These are phyloP conservation scores for Sarcoramphus papa DNA, from an alignment of 2,797 vertebrate genomes.

Conservation along the genomic window DNA sequence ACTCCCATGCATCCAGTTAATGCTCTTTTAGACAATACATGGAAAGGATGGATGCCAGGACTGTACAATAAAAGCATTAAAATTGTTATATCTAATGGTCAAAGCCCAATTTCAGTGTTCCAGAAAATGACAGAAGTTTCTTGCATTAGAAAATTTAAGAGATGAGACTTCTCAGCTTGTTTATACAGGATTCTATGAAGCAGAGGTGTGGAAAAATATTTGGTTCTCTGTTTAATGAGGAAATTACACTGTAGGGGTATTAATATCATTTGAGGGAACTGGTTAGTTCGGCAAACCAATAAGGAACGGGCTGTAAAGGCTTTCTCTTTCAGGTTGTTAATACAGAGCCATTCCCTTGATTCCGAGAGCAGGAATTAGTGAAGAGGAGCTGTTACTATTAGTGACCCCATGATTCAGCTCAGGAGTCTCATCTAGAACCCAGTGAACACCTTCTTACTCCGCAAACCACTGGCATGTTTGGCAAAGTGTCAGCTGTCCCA, in stretches of 20 bases:
- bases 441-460: neutral
- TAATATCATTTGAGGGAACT: neutral
- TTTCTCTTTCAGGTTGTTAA: neutral
- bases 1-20: conserved; percentile 32
- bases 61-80: neutral
- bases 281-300: neutral
- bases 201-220: neutral
- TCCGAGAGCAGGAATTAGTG: neutral
- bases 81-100: neutral
- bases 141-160: neutral
- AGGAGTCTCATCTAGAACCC: neutral
- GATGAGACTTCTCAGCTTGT: neutral
- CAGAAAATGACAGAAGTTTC: neutral
- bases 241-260: neutral
- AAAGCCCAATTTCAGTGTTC: neutral
- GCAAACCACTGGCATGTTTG: neutral
- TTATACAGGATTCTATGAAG: neutral
- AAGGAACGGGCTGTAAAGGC: neutral
- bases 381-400: neutral
- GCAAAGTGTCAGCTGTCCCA: neutral
- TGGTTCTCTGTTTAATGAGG: neutral
- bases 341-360: neutral
- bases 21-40: conserved; percentile 57
- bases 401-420: neutral
- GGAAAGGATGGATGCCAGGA: neutral